phyloP scores from a whole-genome alignment of 1,140 invertebrate species.

The Drosophila oshimai region DNA sequence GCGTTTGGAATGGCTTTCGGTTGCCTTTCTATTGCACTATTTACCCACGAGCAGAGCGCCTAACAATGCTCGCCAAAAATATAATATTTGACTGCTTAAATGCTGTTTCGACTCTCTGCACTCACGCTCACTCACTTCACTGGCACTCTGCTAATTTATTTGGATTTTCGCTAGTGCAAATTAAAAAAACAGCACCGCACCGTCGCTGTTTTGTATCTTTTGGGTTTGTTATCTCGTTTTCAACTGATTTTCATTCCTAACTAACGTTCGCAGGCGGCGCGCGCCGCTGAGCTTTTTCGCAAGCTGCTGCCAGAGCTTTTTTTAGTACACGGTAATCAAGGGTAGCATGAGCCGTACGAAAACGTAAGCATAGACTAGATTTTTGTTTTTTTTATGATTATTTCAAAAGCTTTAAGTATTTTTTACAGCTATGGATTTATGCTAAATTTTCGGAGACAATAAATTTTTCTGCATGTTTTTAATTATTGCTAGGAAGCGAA shows the following conservation, averaged over 20 bases:
- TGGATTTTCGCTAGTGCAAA: conserved; percentile 30
- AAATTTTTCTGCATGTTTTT: too few species aligned
- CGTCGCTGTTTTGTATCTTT: conserved; percentile 57
- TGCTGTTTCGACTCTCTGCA: background rate
- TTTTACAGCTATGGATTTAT: too few species aligned
- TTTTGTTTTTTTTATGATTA: too few species aligned
- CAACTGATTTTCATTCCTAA: conserved; percentile 77
- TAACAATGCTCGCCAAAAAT: background rate
- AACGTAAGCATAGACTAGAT: too few species aligned
- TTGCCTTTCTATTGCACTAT: conserved; percentile 6
- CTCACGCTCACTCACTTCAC: conserved; percentile 26
- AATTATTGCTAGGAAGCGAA: too few species aligned
- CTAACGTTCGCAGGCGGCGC: conserved; percentile 57
- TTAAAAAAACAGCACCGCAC: conserved; percentile 32
- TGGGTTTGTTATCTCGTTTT: conserved; percentile 79
- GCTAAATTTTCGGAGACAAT: too few species aligned
- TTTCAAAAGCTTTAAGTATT: too few species aligned
- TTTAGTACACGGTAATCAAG: conserved; percentile 42
- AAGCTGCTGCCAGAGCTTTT: conserved; percentile 47
- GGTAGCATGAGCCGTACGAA: too few species aligned
- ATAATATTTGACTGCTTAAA: background rate
- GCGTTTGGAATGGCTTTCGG: conserved; percentile 22
- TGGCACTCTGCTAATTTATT: conserved; percentile 39
- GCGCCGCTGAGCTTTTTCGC: conserved; percentile 23
- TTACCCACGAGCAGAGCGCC: background rate